These are phyloP conservation scores for Saguinus midas DNA, from an alignment of 2,113 vertebrate species.

Conservation along the genomic window DNA sequence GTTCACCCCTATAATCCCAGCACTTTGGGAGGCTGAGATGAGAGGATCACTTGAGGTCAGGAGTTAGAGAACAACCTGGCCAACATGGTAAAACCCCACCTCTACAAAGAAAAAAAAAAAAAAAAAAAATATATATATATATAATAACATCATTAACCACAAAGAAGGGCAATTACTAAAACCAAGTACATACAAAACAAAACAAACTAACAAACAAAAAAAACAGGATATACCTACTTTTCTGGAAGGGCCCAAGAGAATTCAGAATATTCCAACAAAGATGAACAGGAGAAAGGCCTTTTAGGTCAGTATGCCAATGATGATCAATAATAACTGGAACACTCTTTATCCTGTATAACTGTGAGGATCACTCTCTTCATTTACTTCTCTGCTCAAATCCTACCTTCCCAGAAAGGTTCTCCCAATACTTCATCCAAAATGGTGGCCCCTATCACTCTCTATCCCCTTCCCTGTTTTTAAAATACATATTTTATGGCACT, in stretches of 20 bases:
- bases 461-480: not conserved
- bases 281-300: not conserved
- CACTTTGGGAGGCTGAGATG: no score
- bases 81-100: no score
- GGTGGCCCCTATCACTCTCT: not conserved
- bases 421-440: not conserved
- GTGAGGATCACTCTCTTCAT: not conserved
- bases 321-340: not conserved
- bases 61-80: no score
- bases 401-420: not conserved
- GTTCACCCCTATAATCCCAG: no score
- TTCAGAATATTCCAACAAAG: conserved; percentile 35
- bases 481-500: not conserved
- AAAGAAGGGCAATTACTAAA: conserved; percentile 4
- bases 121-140: no score
- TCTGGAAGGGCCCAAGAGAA: not conserved
- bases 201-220: no score
- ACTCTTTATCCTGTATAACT: not conserved
- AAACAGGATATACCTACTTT: not conserved
- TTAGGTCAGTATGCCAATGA: not conserved
- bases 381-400: not conserved
- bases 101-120: no score
- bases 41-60: no score
- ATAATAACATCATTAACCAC: not conserved
- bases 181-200: not conserved